Conservation (phyloP, 2,113 vertebrate species). For the Melanocharis versteri region DNA sequence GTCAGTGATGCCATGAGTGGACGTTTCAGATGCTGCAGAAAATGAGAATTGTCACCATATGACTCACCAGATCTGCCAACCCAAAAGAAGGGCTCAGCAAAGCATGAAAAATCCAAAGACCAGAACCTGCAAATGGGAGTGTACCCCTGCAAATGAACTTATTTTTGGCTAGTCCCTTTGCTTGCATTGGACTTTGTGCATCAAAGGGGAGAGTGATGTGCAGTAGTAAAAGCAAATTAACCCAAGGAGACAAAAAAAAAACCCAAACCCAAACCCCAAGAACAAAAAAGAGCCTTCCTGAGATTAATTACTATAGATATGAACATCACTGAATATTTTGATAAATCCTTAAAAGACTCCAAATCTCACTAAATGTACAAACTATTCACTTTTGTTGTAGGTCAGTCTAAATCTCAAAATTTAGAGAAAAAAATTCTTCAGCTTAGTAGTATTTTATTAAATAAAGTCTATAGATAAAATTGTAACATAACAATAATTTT, state of each 20-base stretch:
- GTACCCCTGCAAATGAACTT: not conserved
- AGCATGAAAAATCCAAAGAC: not conserved
- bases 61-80: not conserved
- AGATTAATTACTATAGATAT: not conserved
- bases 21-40: slow-evolving; percentile 34
- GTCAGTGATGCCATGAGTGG: slow-evolving; percentile 16
- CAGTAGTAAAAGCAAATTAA: not conserved
- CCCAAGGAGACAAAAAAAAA: not conserved
- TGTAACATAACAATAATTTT: not conserved
- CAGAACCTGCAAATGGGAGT: not conserved
- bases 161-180: slow-evolving; percentile 3
- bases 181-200: not conserved
- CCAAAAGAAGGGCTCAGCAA: not conserved
- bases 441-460: not conserved
- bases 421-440: not conserved
- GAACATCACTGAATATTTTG: not conserved
- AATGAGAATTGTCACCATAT: slow-evolving; percentile 17
- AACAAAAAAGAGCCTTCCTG: not conserved
- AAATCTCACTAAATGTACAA: not conserved
- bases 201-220: not conserved
- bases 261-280: not conserved
- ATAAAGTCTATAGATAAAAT: not conserved
- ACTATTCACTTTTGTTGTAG: not conserved
- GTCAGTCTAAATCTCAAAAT: not conserved
- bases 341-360: not conserved